Percentiles rank a stretch among this genome's conserved stretches.
phyloP scores from a whole-genome alignment of 1,140 invertebrate species.

The Drosophila sulfurigaster region DNA sequence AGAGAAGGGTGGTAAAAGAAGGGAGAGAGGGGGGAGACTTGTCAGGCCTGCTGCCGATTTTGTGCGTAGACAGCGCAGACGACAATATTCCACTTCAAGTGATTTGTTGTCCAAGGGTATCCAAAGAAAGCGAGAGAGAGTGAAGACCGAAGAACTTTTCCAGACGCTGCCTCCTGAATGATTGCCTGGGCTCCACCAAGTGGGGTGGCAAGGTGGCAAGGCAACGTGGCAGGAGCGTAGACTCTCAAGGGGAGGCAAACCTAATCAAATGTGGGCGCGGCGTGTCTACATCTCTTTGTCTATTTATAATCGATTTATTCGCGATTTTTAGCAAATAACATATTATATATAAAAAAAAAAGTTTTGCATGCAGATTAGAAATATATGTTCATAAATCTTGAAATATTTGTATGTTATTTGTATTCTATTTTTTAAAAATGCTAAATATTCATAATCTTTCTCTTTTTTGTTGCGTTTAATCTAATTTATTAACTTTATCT shows the following conservation, averaged over 20 bases:
- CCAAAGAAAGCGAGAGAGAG: background rate
- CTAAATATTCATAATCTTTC: too few species aligned
- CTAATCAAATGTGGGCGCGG: background rate
- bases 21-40: background rate
- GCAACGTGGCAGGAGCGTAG: conserved; percentile 2
- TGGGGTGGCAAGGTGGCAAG: background rate
- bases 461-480: too few species aligned
- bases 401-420: too few species aligned
- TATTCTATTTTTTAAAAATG: too few species aligned
- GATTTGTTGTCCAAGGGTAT: conserved; percentile 64
- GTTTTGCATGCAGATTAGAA: too few species aligned
- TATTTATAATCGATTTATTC: background rate
- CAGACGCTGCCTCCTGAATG: conserved; percentile 56
- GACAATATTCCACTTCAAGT: conserved; percentile 69
- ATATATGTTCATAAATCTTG: too few species aligned
- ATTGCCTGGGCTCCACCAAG: conserved; percentile 11
- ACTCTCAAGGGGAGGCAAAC: background rate
- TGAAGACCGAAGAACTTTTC: conserved; percentile 46
- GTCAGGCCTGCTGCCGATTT: conserved; percentile 48
- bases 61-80: conserved; percentile 66
- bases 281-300: background rate
- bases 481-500: too few species aligned
- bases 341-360: too few species aligned
- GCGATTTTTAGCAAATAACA: background rate
- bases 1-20: background rate